Conservation (phyloP, 2,797 vertebrate species). For the Micromesistius poutassou region DNA sequence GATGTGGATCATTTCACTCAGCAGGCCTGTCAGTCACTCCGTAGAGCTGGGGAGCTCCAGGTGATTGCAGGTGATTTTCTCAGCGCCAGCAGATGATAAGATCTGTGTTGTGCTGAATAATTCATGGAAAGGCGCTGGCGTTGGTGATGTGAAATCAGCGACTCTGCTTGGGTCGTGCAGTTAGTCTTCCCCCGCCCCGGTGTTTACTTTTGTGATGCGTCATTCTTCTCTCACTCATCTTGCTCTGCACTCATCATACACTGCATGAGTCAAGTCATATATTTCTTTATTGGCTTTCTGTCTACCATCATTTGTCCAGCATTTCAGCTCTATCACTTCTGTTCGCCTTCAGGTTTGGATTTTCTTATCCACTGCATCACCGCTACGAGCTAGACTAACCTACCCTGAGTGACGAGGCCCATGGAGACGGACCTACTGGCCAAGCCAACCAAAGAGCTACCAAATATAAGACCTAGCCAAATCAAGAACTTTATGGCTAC, state of each 20-base stretch:
- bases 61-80: conserved; percentile 35
- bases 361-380: neutral
- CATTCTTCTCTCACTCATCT: neutral
- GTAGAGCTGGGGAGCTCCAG: conserved; percentile 27
- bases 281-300: neutral
- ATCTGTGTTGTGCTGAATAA: conserved; percentile 53
- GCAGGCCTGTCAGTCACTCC: conserved; percentile 46
- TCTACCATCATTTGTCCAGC: neutral
- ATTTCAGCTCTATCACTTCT: neutral
- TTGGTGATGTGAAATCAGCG: neutral
- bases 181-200: neutral
- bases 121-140: conserved; percentile 25
- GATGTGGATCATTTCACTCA: conserved; percentile 21
- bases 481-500: neutral
- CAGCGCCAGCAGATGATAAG: conserved; percentile 4
- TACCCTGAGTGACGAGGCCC: neutral
- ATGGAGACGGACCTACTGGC: neutral
- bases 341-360: neutral
- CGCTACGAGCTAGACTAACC: too few relatives aligned
- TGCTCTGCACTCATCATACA: neutral
- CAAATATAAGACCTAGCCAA: neutral
- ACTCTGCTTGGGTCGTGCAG: neutral
- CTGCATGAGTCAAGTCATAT: neutral
- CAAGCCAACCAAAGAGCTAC: neutral
- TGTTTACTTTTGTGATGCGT: neutral